Evolutionary conservation across 2,888 invertebrate species (phyloP).

Genomic region (Drosophila falleni): DNA sequence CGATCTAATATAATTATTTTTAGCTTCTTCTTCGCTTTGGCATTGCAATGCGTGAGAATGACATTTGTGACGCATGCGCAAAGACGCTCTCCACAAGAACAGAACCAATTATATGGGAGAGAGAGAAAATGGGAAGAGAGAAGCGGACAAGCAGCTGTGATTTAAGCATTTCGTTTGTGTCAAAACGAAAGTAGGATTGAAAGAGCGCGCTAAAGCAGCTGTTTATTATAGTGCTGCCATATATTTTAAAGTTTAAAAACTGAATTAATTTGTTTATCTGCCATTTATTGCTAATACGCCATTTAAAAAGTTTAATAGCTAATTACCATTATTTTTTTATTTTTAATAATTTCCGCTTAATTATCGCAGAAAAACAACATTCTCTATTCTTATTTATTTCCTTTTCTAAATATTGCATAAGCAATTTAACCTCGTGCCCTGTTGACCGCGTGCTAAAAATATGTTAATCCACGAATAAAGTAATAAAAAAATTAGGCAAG

Average conservation of each 20-base stretch:
- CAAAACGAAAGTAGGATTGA: slow-evolving; percentile 17
- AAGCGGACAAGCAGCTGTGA: slow-evolving; percentile 21
- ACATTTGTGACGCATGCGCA: slow-evolving; percentile 56
- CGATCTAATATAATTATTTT: slow-evolving; percentile 21
- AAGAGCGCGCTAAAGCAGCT: slow-evolving; percentile 48
- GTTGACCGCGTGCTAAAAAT: slow-evolving; percentile 73
- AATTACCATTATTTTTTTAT: slow-evolving; percentile 15
- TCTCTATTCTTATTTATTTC: slow-evolving; percentile 61
- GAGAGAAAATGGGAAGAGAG: background rate
- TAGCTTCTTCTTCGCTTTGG: slow-evolving; percentile 25
- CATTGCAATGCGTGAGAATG: slow-evolving; percentile 24
- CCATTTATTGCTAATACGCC: slow-evolving; percentile 1
- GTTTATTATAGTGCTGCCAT: slow-evolving; percentile 48
- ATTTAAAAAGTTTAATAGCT: slow-evolving; percentile 21
- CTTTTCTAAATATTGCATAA: slow-evolving; percentile 54
- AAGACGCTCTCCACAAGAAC: background rate
- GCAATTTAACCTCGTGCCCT: slow-evolving; percentile 76
- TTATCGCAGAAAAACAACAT: slow-evolving; percentile 52
- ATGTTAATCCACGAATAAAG: slow-evolving; percentile 55
- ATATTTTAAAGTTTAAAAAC: background rate
- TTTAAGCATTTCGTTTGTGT: slow-evolving; percentile 6
- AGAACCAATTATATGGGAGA: background rate
- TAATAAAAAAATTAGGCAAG: background rate
- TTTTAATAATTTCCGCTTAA: slow-evolving; percentile 54
- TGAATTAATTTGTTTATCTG: background rate